Conservation (phyloP, 2,888 invertebrate genomes). For the Ichneumon xanthorius region DNA sequence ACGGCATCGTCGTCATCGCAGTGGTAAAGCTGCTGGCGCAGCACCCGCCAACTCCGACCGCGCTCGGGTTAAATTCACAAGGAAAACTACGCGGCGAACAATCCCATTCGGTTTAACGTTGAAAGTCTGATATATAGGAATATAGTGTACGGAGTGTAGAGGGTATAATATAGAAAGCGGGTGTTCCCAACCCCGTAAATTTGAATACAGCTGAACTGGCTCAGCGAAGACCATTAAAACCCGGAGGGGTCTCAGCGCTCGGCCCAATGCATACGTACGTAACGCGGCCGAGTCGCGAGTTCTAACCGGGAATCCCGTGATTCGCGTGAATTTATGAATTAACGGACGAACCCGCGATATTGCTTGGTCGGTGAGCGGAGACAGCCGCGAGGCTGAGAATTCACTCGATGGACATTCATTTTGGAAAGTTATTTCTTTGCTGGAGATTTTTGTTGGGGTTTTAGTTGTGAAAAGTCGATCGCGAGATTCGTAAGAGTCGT, state of each 20-base stretch:
- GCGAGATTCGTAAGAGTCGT: no score
- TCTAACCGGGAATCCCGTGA: background rate
- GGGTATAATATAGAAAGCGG: constrained; percentile 49
- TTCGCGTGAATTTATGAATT: background rate
- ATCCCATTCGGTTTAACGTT: constrained; percentile 55
- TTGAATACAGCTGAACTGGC: constrained; percentile 29
- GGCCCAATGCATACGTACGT: background rate
- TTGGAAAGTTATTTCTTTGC: no score
- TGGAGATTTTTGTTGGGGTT: no score
- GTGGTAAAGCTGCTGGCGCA: constrained; percentile 35
- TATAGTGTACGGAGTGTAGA: constrained; percentile 1
- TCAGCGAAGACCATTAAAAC: constrained; percentile 59
- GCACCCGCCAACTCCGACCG: background rate
- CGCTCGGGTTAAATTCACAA: constrained; percentile 47
- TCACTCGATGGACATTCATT: background rate
- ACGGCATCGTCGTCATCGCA: background rate
- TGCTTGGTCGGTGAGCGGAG: background rate
- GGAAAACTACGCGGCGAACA: constrained; percentile 54
- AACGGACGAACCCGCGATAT: background rate
- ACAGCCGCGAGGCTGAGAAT: background rate
- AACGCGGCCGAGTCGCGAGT: background rate
- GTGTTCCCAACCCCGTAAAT: constrained; percentile 28
- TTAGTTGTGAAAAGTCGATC: no score
- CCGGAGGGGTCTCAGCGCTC: constrained; percentile 1
- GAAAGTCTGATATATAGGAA: constrained; percentile 36